Conservation (phyloP, 2,113 vertebrate species). For the Percopsis transmontana region DNA sequence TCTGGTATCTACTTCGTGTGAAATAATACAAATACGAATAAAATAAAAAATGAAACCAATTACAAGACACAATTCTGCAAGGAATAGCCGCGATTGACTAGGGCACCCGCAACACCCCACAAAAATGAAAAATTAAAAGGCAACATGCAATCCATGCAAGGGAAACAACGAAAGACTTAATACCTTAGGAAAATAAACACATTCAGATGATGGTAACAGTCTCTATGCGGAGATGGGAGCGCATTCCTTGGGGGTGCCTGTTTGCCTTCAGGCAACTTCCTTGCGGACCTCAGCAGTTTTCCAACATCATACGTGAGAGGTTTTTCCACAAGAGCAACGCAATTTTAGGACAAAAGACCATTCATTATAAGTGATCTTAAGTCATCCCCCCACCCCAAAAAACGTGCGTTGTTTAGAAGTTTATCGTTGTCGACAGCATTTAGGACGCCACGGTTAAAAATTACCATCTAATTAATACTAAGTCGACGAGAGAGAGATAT, state of each 20-base stretch:
- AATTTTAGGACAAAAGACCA: not conserved
- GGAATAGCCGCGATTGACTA: too few relatives aligned
- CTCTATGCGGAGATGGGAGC: constrained; percentile 9
- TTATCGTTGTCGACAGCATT: too few relatives aligned
- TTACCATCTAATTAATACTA: too few relatives aligned
- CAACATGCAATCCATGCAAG: not conserved
- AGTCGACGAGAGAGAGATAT: constrained; percentile 1
- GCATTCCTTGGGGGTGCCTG: constrained; percentile 50
- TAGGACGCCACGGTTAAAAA: too few relatives aligned
- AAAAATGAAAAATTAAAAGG: not conserved
- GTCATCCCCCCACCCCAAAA: not conserved
- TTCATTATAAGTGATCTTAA: not conserved
- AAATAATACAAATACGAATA: not conserved
- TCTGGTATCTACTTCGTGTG: too few relatives aligned
- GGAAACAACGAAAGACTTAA: not conserved
- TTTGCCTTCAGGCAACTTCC: constrained; percentile 71
- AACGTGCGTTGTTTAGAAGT: too few relatives aligned
- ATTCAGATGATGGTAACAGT: constrained; percentile 29
- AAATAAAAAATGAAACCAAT: too few relatives aligned
- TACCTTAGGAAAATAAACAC: constrained; percentile 46
- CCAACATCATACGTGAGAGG: constrained; percentile 28
- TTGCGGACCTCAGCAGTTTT: constrained; percentile 73
- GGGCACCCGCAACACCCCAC: not conserved
- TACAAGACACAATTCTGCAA: too few relatives aligned
- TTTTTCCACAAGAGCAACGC: constrained; percentile 10